Evolutionary conservation across 2,888 invertebrate species (phyloP), one percentile per base, ranked within the genome.

Genomic region (Pyrrhia umbra): DNA sequence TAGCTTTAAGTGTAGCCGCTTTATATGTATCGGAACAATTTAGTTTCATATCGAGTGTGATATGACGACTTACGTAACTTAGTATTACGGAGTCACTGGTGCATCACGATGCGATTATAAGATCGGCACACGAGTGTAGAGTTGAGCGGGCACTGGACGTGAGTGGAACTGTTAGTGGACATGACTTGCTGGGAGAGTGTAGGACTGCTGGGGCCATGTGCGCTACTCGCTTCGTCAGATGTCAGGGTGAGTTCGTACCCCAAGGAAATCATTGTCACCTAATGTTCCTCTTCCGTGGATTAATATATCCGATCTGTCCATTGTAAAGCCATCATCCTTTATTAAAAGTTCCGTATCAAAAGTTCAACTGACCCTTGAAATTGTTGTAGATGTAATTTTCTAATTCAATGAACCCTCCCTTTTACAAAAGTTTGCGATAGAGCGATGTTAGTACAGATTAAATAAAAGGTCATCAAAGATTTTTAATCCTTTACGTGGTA

Each of bases 131-230:
- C 83, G 82, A 70, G 80, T 78, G 70, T 51, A 57, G 68, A 79
- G 83, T 83, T 79, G 79, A 81, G 81, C 80, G 83, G 83, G 82
- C 82, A 73, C 79, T 79, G 72, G 79, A 71, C 77, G 75, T 72
- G 79, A 57, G 73, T 75, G 80, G 50, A 40, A 54, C 72, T 64
- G 62, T 73, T 47, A 79, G 82, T 87, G 89, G 88, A 88, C 79
- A 95, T 95, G 95, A 95, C 95, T 89, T 95, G 95, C 89, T 95
- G 95, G 95, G 95, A 95, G 78, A 95, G 92, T 74, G 94, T 95
- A 88, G 94, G 95, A 81, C 90, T 95, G 69, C 90, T 95, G 85
- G 95, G 95, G 76, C 95, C 95, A 72, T 95, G 95, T 85, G 94
- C 95, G 83, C 92, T 95, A 59, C 95, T 95, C 58, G 88, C 95